Evolutionary conservation across 2,888 invertebrate species (phyloP).

Genomic region (Dinocampus coccinellae): DNA sequence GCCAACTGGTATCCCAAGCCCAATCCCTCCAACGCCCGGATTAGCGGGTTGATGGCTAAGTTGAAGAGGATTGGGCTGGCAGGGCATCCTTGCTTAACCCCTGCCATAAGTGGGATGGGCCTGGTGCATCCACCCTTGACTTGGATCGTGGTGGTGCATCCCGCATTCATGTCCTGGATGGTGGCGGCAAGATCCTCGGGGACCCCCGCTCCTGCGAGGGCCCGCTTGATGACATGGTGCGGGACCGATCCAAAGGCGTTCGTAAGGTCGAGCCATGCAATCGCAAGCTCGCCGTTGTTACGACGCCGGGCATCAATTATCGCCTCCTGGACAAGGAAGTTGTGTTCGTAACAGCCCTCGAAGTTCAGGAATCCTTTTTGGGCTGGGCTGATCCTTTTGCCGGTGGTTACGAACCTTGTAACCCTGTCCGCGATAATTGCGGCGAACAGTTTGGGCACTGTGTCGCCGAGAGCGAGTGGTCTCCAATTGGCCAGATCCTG

Average conservation of each 20-base stretch:
- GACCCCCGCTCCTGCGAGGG: slow-evolving; percentile 33
- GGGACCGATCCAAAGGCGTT: no score
- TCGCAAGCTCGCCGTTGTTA: no score
- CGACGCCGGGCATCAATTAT: slow-evolving; percentile 48
- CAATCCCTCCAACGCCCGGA: slow-evolving; percentile 24
- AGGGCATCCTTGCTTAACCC: slow-evolving; percentile 61
- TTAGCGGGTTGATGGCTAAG: slow-evolving; percentile 54
- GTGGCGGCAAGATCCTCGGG: slow-evolving; percentile 34
- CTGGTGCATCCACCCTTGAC: slow-evolving; percentile 39
- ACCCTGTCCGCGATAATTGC: slow-evolving; percentile 39
- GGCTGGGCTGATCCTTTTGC: not conserved
- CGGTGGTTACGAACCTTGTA: not conserved
- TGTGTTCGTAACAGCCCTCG: slow-evolving; percentile 62
- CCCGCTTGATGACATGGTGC: slow-evolving; percentile 52
- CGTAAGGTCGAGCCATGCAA: no score
- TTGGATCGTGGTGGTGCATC: slow-evolving; percentile 42
- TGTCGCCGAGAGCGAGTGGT: slow-evolving; percentile 51
- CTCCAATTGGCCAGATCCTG: slow-evolving; percentile 48
- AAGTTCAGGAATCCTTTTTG: slow-evolving; percentile 58
- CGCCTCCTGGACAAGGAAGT: slow-evolving; percentile 57
- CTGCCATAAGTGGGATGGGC: slow-evolving; percentile 49
- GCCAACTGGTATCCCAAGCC: slow-evolving; percentile 15
- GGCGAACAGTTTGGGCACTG: slow-evolving; percentile 46
- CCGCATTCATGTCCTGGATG: slow-evolving; percentile 41
- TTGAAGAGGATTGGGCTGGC: slow-evolving; percentile 60